Conservation (phyloP, 1,140 invertebrate genomes). For the Panagrolaimus sp. region DNA sequence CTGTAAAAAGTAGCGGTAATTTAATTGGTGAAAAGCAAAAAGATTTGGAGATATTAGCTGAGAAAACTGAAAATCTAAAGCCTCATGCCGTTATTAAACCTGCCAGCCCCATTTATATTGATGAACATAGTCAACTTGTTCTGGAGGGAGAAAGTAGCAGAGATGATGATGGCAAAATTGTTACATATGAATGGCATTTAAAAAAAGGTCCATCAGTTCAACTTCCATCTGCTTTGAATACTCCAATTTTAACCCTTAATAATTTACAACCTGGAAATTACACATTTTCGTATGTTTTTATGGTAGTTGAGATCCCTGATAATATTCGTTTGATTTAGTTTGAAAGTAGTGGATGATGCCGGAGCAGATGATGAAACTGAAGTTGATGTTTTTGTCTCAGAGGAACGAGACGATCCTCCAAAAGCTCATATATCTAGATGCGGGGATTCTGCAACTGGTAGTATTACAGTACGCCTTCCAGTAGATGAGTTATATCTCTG, state of each 20-base stretch:
- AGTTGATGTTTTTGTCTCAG: not conserved
- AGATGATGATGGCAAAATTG: not conserved
- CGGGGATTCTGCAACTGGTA: slow-evolving; percentile 1
- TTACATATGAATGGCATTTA: slow-evolving; percentile 16
- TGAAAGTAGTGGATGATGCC: not conserved
- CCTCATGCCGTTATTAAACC: not conserved
- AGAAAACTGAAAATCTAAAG: not conserved
- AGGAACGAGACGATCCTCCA: slow-evolving; percentile 12
- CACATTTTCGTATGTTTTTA: slow-evolving; percentile 2
- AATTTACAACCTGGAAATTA: slow-evolving; percentile 9
- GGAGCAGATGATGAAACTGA: not conserved
- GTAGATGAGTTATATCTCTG: not conserved
- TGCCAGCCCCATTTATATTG: not conserved
- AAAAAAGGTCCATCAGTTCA: slow-evolving; percentile 14
- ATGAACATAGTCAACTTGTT: slow-evolving; percentile 9
- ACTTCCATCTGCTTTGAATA: slow-evolving; percentile 19
- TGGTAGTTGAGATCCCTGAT: not conserved
- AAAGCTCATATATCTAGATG: slow-evolving; percentile 1
- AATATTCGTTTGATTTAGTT: not conserved
- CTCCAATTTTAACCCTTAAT: slow-evolving; percentile 4
- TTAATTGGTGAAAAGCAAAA: not conserved
- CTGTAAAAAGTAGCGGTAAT: not conserved
- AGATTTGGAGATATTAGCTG: not conserved
- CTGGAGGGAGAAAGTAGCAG: not conserved
- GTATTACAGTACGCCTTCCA: slow-evolving; percentile 2